Base-by-base conservation (phyloP, 2,888 invertebrate species). In the Drosophila buzzatii region DNA sequence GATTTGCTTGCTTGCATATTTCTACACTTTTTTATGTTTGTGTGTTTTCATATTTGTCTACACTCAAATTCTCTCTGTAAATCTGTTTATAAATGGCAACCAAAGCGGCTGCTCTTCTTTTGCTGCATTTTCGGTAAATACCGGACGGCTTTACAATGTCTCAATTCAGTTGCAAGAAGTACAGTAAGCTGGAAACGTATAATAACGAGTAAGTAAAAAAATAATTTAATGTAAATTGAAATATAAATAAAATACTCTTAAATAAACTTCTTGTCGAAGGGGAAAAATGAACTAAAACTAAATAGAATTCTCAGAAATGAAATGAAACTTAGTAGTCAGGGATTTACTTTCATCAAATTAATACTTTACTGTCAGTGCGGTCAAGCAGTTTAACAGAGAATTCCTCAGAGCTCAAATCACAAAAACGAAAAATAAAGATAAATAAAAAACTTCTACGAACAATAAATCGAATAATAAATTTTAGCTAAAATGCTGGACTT, bases 401-500 rank as follows among this genome's bases (percentile, higher is more conserved):
- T 51, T 51, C 1, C 4, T 27, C 27, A 27, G 27, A 18, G 0
- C 1, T 33, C 9, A 5, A 10, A 31, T 18, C 18, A 16, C 3
- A 27, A 12, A 3, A 10, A 10, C 6, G 2, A 33, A 33, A 10
- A 10, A 33, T 33, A 9, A 23, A 45, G 23, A 45, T 27, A 23
- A 45, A 20, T 7, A 35, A 10, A n/a, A 1, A 33, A 20, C 14
- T 23, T 14, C 5, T 4, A 20, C 2, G 33, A 35, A 35, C 6
- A 18, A 6, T 3, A 37, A 37, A 18, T 3, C 35, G 1, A 35
- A 18, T 52, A n/a, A 14, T 2, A 23, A 16, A 9, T n/a, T 44
- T 23, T 14, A 39, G 14, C 5, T 1, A 69, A 64, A 6, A 81
- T 85, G 66, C 20, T 86, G 68, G 74, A 81, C 27, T 74, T 81